A percentile compares a stretch with the other conserved stretches of the same genome.
These are phyloP conservation scores for Zaprionus ornatus DNA, from an alignment of 1,140 invertebrate species.

Conservation along the genomic window DNA sequence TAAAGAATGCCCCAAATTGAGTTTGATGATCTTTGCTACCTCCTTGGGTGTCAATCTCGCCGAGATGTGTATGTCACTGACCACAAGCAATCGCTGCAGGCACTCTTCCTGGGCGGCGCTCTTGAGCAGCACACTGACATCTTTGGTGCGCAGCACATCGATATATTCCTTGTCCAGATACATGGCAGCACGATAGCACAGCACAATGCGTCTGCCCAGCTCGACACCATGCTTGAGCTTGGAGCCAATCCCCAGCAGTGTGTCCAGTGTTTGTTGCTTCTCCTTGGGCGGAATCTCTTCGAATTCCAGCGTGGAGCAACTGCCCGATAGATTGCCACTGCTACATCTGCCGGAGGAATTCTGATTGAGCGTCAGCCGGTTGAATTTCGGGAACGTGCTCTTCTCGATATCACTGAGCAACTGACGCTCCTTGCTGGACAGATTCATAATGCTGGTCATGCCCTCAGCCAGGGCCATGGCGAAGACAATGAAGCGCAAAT, in stretches of 20 bases:
- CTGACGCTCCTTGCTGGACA: conserved; percentile 74
- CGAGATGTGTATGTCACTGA: conserved; percentile 85
- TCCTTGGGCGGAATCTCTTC: conserved; percentile 81
- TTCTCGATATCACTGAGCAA: conserved; percentile 72
- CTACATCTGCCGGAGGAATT: conserved; percentile 48
- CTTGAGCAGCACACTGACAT: conserved; percentile 85
- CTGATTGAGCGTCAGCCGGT: conserved; percentile 71
- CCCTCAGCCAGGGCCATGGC: conserved; percentile 85
- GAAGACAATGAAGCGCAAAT: conserved; percentile 84
- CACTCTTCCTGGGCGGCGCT: conserved; percentile 85
- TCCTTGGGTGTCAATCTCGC: conserved; percentile 84
- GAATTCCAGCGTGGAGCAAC: conserved; percentile 71
- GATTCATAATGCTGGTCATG: conserved; percentile 70
- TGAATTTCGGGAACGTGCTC: conserved; percentile 77
- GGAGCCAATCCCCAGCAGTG: conserved; percentile 77
- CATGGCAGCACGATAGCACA: conserved; percentile 85
- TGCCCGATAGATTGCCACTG: conserved; percentile 69
- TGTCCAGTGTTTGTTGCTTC: conserved; percentile 75
- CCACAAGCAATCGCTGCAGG: conserved; percentile 85
- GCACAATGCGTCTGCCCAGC: conserved; percentile 85
- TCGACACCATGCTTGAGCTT: conserved; percentile 84
- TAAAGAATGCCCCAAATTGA: not conserved
- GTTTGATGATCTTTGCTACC: conserved; percentile 14
- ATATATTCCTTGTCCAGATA: conserved; percentile 85
- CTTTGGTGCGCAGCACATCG: conserved; percentile 84